A percentile compares a stretch with the other conserved stretches of the same genome.
Conservation (phyloP, 2,113 vertebrate genomes). For the Etheostoma spectabile region DNA sequence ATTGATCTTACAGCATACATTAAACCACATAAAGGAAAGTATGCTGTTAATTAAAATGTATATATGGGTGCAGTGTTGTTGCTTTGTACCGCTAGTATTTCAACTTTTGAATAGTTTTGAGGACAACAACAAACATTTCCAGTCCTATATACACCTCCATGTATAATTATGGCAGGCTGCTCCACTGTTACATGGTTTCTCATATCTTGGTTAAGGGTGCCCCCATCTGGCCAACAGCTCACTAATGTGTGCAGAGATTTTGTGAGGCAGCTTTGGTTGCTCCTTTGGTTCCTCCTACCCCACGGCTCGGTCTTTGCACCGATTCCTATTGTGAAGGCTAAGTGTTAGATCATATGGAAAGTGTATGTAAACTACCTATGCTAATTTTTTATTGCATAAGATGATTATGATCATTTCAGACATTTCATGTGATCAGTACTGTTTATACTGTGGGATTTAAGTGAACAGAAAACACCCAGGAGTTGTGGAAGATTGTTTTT, state of each 20-base stretch:
- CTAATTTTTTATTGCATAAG: not conserved
- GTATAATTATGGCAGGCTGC: slow-evolving; percentile 26
- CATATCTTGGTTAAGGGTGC: slow-evolving; percentile 86
- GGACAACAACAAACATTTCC: slow-evolving; percentile 8
- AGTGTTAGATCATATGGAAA: not conserved
- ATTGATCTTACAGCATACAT: not conserved
- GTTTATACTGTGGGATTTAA: not conserved
- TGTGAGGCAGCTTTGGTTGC: slow-evolving; percentile 24
- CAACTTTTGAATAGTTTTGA: slow-evolving; percentile 26
- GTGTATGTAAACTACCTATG: slow-evolving; percentile 5
- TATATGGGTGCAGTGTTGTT: not conserved
- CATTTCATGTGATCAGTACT: not conserved
- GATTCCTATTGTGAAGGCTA: slow-evolving; percentile 12
- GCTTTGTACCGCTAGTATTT: not conserved
- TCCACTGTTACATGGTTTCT: slow-evolving; percentile 30
- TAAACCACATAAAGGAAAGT: not conserved
- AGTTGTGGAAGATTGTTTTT: not conserved
- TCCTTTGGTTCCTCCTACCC: slow-evolving; percentile 35
- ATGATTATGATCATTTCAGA: slow-evolving; percentile 1
- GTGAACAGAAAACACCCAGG: not conserved
- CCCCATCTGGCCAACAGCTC: slow-evolving; percentile 83
- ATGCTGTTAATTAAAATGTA: not conserved
- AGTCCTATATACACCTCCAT: not conserved
- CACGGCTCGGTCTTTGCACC: slow-evolving; percentile 12
- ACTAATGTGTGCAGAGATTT: slow-evolving; percentile 10